Evolutionary conservation across 2,888 invertebrate species (phyloP).

Genomic region (Eilema caniola): DNA sequence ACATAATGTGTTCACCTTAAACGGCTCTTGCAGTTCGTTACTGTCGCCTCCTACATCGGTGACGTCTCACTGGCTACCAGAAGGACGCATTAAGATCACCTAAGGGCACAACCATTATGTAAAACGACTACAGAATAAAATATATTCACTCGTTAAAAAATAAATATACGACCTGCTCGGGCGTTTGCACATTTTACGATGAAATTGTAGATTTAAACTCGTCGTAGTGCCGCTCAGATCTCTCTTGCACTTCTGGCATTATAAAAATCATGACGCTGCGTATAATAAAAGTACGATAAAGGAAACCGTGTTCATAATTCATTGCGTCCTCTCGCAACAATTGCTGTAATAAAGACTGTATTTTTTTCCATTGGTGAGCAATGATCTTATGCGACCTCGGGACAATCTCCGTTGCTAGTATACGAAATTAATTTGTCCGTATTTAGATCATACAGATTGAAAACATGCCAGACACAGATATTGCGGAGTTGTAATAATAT

Average conservation of each 20-base stretch:
- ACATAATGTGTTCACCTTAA: conserved; percentile 79
- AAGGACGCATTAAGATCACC: conserved; percentile 66
- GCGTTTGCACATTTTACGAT: conserved; percentile 51
- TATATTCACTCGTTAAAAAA: conserved; percentile 64
- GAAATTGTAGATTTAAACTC: conserved; percentile 50
- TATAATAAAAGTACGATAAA: conserved; percentile 67
- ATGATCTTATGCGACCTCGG: conserved; percentile 65
- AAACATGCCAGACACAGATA: conserved; percentile 56
- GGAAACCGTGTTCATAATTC: conserved; percentile 65
- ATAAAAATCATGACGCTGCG: conserved; percentile 63
- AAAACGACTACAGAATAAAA: conserved; percentile 59
- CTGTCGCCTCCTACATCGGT: conserved; percentile 70
- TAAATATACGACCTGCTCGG: conserved; percentile 54
- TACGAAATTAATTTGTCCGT: conserved; percentile 68
- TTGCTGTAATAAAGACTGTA: conserved; percentile 60
- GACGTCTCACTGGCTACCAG: conserved; percentile 79
- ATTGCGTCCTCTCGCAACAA: conserved; percentile 65
- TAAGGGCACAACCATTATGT: conserved; percentile 62
- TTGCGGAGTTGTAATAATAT: conserved; percentile 9
- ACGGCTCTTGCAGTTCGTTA: conserved; percentile 78
- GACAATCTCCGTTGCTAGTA: conserved; percentile 37
- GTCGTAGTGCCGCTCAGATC: conserved; percentile 32
- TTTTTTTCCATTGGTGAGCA: conserved; percentile 53
- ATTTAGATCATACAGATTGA: conserved; percentile 64
- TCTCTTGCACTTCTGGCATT: conserved; percentile 57